Percentiles rank a stretch among this genome's conserved stretches.
Conservation (phyloP, 2,888 invertebrate genomes). For the Lepidocyrtoides sp. region DNA sequence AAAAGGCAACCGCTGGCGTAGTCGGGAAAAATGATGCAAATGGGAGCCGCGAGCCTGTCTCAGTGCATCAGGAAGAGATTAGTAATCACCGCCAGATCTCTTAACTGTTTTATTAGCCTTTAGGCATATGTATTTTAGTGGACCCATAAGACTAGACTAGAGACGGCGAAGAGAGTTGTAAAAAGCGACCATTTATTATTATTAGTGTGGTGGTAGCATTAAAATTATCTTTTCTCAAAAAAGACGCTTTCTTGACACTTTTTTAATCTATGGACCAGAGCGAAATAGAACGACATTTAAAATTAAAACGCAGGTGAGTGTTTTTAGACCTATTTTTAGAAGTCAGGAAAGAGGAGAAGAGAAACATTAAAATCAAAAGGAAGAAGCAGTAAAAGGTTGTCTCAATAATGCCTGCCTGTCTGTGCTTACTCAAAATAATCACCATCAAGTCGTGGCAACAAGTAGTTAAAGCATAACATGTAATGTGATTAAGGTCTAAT, state of each 20-base stretch:
- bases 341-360: neutral
- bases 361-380: neutral
- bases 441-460: neutral
- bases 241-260: too few species aligned
- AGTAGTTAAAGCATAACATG: conserved; percentile 35
- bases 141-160: neutral
- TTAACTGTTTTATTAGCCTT: conserved; percentile 59
- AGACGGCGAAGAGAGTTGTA: neutral
- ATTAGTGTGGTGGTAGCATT: neutral
- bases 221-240: neutral
- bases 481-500: neutral
- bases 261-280: too few species aligned
- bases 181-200: neutral
- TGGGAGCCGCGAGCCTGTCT: neutral
- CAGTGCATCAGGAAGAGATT: conserved; percentile 5
- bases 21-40: neutral
- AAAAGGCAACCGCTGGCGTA: too few species aligned
- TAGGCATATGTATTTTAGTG: conserved; percentile 8
- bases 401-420: conserved; percentile 11
- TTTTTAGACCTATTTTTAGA: too few species aligned
- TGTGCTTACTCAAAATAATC: too few species aligned
- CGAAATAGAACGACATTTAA: too few species aligned
- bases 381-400: neutral
- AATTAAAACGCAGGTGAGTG: too few species aligned
- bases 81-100: conserved; percentile 32